phyloP scores from a whole-genome alignment of 2,888 invertebrate species.

The Dolomedes plantarius region DNA sequence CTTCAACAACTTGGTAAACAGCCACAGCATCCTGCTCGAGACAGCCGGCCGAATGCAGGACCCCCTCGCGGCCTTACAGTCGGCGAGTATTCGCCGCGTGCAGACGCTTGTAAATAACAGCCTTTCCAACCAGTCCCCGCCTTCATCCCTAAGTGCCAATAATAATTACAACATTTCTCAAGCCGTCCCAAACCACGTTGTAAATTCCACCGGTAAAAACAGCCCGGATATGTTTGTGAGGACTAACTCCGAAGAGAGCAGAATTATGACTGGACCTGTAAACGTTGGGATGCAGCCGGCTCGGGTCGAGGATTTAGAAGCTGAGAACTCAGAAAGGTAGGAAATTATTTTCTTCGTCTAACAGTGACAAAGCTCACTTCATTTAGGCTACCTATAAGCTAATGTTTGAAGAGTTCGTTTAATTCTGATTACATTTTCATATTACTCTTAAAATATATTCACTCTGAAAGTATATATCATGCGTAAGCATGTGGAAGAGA shows the following conservation, averaged over 20 bases:
- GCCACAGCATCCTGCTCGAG: slow-evolving; percentile 32
- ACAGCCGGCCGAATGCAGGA: not conserved
- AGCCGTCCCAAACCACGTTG: slow-evolving; percentile 50
- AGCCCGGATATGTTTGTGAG: slow-evolving; percentile 9
- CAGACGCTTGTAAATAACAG: slow-evolving; percentile 5
- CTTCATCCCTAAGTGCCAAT: slow-evolving; percentile 7
- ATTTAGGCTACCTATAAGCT: no score
- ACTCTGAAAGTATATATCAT: no score
- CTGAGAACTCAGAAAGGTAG: slow-evolving; percentile 56
- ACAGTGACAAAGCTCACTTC: no score
- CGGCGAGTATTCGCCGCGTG: not conserved
- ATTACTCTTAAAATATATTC: no score
- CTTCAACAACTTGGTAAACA: slow-evolving; percentile 46
- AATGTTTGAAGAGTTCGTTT: no score
- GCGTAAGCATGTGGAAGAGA: no score
- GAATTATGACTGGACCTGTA: not conserved
- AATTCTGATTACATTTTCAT: no score
- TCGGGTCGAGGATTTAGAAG: not conserved
- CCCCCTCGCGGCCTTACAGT: not conserved
- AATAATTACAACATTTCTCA: slow-evolving; percentile 13
- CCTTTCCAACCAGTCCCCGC: slow-evolving; percentile 33
- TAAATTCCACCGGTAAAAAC: not conserved
- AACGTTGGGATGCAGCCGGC: not conserved
- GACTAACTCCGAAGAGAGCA: slow-evolving; percentile 46
- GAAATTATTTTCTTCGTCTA: not conserved